Base-by-base conservation (phyloP, 2,113 vertebrate species). In the Ceuthmochares aereus region DNA sequence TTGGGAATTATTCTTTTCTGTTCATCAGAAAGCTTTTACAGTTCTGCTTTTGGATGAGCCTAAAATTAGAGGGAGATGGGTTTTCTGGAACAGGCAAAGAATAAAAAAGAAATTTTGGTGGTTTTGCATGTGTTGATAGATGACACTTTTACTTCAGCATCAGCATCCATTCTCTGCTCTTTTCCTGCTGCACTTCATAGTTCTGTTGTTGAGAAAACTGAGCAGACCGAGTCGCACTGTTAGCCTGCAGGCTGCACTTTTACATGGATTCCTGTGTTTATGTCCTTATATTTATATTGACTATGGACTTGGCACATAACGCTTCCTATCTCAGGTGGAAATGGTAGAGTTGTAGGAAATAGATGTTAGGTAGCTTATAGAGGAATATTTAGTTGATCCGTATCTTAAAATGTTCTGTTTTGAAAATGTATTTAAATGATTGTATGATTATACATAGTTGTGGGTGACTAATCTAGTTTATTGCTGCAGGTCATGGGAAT, bases 401-500 rank as follows among this genome's bases (percentile, higher is more conserved):
- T 93, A 93, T 96, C 93, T 96, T 81, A 64, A 87, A 94, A 91
- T 40, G 74, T 67, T 86, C 79, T 93, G 75, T 86, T 93, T 94
- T 95, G 93, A 90, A 94, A 95, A 90, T 54, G 43, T 86, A 93
- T 96, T 96, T 96, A 97, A 90, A 94, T 94, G 72, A 81, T 84
- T 54, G 82, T 77, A 60, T 94, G 92, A 88, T 95, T 93, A 81
- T 83, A 93, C 95, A 93, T 94, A 92, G 87, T 90, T 96, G 95
- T 92, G 95, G 94, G 95, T 76, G 22, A 95, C 92, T 97, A 95
- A 97, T 96, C 63, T 84, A 94, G 92, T 93, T 82, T 95, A 67
- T 97, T 93, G 96, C 96, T 96, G 83, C 96, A 96, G 96, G 95
- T 96, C 95, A 97, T 96, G 93, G 90, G 93, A 96, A 95, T 94